Percentiles rank a stretch among this genome's conserved stretches.
These are phyloP conservation scores for Cephus pulcher DNA, from an alignment of 2,888 invertebrate genomes.

Conservation along the genomic window DNA sequence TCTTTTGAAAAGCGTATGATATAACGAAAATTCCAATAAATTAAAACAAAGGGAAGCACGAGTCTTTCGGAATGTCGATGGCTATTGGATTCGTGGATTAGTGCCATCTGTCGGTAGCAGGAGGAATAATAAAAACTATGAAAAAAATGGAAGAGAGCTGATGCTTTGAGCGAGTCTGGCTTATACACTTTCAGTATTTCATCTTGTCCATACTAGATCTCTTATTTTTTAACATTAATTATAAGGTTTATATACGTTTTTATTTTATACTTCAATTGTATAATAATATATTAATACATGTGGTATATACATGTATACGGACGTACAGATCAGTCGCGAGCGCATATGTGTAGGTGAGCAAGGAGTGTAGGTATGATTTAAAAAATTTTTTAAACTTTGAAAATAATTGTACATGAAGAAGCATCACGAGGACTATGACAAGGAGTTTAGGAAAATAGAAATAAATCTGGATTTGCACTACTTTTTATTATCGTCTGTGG, in stretches of 20 bases:
- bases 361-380: too few species aligned
- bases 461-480: conserved; percentile 24
- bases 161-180: background rate
- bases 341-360: background rate
- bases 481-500: conserved; percentile 13
- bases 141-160: background rate
- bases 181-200: conserved; percentile 21
- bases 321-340: background rate
- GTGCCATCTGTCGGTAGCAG: background rate
- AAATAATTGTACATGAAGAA: background rate
- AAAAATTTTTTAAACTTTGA: too few species aligned
- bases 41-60: too few species aligned
- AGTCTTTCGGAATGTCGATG: too few species aligned
- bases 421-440: conserved; percentile 11
- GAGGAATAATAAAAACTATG: background rate
- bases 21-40: background rate
- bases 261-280: conserved; percentile 19
- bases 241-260: conserved; percentile 14
- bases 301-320: background rate
- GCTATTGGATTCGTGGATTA: background rate
- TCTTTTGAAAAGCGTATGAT: background rate
- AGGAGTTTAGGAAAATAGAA: conserved; percentile 1
- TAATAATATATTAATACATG: conserved; percentile 13
- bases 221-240: conserved; percentile 11
- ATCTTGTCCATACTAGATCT: conserved; percentile 21